Evolutionary conservation across 2,888 invertebrate species (phyloP), one percentile per base, ranked within the genome.

Genomic region (Drosophila setosimentum): DNA sequence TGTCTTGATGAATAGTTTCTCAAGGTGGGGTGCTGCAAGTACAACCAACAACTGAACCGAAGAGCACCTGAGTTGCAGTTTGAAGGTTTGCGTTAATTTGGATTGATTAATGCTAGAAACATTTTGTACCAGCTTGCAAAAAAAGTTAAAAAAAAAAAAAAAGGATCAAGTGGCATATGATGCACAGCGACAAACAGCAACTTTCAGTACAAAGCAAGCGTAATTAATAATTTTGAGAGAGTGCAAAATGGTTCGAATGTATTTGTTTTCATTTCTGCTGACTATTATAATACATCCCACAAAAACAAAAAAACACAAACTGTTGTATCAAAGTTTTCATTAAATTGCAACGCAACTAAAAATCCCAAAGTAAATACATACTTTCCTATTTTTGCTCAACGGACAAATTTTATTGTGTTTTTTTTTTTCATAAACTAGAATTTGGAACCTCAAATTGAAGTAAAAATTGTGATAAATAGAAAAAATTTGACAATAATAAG

Each of bases 31-130:
- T 21, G 54, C 8, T 48, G 54, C 61, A 51, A 30, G 57, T 42
- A 42, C 57, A 42, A 30, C 21, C 21, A 48, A 4, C 24, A 24
- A 21, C 42, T 32, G 24, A 62, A 54, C 53, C 51, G 29, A 72
- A 45, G 29, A 49, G 53, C 51, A 67, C 49, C 60, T 76, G 48
- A 71, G 63, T 40, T 63, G 63, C 51, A 53, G 8, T 58, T 62
- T 63, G 10, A 53, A 74, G 77, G 60, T 63, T 65, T 53, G 35
- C 58, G 40, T 37, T 71, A 68, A 73, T 68, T 75, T 68, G 61
- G 67, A 78, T 75, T 78, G 77, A 78, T 71, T 67, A 71, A 78
- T 78, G 75, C 60, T 45, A 33, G 33, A 10, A 35, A 62, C 60
- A 55, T 58, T 53, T 33, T 55, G 21, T 32, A 13, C 40, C 48